Percentiles rank a stretch among this genome's conserved stretches.
Conservation (phyloP, 2,888 invertebrate species). For the Eurytoma californica region DNA sequence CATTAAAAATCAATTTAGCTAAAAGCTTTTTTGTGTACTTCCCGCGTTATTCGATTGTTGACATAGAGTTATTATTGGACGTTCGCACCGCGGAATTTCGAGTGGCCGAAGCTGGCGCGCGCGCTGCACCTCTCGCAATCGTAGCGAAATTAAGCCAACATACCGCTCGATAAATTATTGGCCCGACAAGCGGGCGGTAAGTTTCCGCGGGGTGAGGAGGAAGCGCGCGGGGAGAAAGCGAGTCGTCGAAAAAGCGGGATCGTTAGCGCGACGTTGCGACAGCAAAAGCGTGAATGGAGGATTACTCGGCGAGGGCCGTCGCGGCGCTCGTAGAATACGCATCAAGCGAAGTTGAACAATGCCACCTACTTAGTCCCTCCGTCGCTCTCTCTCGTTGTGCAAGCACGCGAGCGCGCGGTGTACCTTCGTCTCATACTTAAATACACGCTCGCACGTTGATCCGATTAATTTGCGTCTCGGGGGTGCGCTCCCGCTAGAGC, state of each 20-base stretch:
- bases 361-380: constrained; percentile 31
- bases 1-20: constrained; percentile 52
- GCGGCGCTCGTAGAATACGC: constrained; percentile 6
- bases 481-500: constrained; percentile 16
- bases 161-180: background rate
- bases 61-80: constrained; percentile 34
- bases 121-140: background rate
- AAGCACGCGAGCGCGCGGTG: constrained; percentile 1
- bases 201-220: background rate
- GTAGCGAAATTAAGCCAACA: constrained; percentile 5
- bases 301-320: constrained; percentile 12
- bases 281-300: constrained; percentile 20
- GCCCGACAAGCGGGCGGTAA: background rate
- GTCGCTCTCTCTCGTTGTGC: background rate
- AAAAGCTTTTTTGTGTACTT: constrained; percentile 53
- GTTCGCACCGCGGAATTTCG: constrained; percentile 27
- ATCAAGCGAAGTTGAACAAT: constrained; percentile 36
- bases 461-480: constrained; percentile 64
- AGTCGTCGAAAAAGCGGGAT: background rate
- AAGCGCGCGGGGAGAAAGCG: background rate
- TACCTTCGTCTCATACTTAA: constrained; percentile 1
- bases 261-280: constrained; percentile 4
- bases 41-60: constrained; percentile 40
- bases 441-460: constrained; percentile 42
- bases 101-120: background rate